Percentiles rank a stretch among this genome's conserved stretches.
phyloP scores from a whole-genome alignment of 2,888 invertebrate genomes.

The Conistra vaccinii region DNA sequence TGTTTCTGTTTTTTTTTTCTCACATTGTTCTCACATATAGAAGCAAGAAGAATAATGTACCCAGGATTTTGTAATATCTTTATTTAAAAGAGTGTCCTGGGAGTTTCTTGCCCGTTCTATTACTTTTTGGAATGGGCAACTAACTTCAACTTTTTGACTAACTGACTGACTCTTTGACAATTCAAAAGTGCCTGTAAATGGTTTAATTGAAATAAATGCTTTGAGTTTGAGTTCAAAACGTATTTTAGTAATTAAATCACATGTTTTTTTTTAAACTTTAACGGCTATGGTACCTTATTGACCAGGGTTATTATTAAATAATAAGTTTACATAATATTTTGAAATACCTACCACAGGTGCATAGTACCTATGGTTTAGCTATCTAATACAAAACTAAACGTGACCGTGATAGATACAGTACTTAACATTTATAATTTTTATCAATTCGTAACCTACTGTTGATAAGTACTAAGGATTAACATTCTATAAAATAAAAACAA shows the following conservation, averaged over 20 bases:
- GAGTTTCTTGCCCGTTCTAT: too few relatives aligned
- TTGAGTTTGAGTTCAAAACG: too few relatives aligned
- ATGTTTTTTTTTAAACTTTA: not conserved
- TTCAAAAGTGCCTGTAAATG: too few relatives aligned
- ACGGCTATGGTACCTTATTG: not conserved
- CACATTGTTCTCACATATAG: too few relatives aligned
- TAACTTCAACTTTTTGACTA: too few relatives aligned
- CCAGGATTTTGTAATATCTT: too few relatives aligned
- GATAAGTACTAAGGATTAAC: not conserved
- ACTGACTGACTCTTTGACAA: too few relatives aligned
- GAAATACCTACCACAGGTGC: not conserved
- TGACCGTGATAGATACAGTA: conserved; percentile 10
- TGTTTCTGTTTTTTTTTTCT: too few relatives aligned
- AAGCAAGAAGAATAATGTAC: too few relatives aligned
- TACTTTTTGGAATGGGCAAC: too few relatives aligned
- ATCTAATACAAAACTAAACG: not conserved
- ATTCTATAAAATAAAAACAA: not conserved
- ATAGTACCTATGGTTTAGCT: not conserved
- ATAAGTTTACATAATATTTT: conserved; percentile 51
- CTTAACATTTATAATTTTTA: not conserved
- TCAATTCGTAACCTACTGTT: not conserved
- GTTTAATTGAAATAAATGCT: too few relatives aligned
- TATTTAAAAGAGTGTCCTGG: too few relatives aligned
- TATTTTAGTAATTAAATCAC: not conserved
- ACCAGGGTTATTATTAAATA: not conserved